Evolutionary conservation across 1,140 invertebrate species (phyloP).

Genomic region (Drosophila parvula): DNA sequence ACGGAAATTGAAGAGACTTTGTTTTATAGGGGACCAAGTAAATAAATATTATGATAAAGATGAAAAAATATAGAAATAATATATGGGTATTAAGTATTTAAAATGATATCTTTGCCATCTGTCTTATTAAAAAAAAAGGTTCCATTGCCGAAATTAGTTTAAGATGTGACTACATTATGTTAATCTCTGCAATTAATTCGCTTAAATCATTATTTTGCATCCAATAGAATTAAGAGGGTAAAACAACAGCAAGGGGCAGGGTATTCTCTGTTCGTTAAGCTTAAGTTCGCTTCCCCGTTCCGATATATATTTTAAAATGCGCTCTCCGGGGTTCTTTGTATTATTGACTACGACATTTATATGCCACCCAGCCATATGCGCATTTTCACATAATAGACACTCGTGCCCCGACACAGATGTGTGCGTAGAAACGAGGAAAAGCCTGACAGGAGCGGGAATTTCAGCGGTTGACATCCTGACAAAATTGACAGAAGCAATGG

Average conservation of each 20-base stretch:
- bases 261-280: neutral
- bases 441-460: constrained; percentile 52
- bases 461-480: constrained; percentile 63
- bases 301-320: constrained; percentile 66
- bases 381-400: constrained; percentile 74
- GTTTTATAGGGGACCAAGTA: neutral
- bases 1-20: neutral
- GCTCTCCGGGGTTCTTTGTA: constrained; percentile 40
- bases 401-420: constrained; percentile 8
- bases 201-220: neutral
- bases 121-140: neutral
- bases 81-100: neutral
- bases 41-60: neutral
- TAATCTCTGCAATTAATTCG: neutral
- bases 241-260: neutral
- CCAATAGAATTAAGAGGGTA: neutral
- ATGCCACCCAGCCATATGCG: constrained; percentile 67
- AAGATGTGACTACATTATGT: neutral
- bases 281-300: neutral
- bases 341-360: constrained; percentile 76
- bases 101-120: neutral
- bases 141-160: neutral
- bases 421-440: constrained; percentile 30
- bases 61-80: constrained; percentile 15
- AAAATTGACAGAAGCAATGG: constrained; percentile 49